A percentile compares a stretch with the other conserved stretches of the same genome.
Evolutionary conservation across 2,797 vertebrate species (phyloP).

Genomic region (Halcyon smyrnensis): DNA sequence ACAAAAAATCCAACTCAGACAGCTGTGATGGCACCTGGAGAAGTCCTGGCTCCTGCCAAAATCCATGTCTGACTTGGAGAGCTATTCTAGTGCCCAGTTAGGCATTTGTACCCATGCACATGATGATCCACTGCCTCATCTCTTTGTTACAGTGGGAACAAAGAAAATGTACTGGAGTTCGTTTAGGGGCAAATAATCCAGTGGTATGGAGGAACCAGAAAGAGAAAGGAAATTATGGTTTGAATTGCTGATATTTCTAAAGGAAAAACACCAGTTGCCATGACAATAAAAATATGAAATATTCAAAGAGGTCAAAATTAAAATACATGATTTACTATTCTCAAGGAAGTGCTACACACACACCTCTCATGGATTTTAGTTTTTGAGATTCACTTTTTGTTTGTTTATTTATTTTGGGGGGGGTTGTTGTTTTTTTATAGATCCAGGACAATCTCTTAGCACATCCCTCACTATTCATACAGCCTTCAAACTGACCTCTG

Average conservation of each 20-base stretch:
- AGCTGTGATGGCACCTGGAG: background rate
- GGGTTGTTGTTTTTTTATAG: background rate
- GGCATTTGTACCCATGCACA: background rate
- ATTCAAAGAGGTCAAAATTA: constrained; percentile 56
- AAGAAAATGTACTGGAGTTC: background rate
- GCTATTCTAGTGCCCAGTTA: background rate
- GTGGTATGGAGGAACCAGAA: background rate
- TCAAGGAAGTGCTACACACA: background rate
- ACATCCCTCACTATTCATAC: background rate
- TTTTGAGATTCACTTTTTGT: background rate
- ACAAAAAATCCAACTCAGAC: background rate
- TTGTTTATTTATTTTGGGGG: background rate
- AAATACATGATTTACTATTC: constrained; percentile 54
- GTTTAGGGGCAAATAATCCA: background rate
- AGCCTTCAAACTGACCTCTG: background rate
- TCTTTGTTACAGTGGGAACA: background rate
- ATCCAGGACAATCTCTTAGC: background rate
- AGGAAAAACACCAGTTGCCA: constrained; percentile 53
- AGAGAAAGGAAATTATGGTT: background rate
- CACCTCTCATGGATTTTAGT: background rate
- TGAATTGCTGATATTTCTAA: constrained; percentile 35
- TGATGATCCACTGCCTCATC: background rate
- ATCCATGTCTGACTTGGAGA: background rate
- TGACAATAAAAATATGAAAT: constrained; percentile 67
- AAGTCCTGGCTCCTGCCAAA: background rate